A percentile compares a stretch with the other conserved stretches of the same genome.
Evolutionary conservation across 2,797 vertebrate genomes (phyloP).

Genomic region (Catamblyrhynchus diadema): DNA sequence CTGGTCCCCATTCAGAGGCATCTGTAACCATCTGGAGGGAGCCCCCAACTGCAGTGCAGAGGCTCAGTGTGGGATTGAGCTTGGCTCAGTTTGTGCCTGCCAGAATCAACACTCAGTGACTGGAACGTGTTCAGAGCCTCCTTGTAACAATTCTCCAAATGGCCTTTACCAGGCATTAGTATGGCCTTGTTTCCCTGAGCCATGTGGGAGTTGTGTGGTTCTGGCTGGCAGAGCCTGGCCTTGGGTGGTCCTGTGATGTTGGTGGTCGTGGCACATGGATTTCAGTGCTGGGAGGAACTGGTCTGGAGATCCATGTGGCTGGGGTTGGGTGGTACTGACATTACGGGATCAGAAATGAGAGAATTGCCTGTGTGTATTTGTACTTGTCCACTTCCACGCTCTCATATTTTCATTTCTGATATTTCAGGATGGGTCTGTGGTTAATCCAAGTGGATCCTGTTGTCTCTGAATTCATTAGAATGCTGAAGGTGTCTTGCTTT

Average conservation of each 20-base stretch:
- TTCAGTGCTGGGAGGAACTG: background rate
- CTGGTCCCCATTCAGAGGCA: conserved; percentile 51
- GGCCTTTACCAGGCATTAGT: background rate
- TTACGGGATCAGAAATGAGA: background rate
- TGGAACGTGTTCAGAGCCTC: conserved; percentile 45
- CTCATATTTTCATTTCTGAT: background rate
- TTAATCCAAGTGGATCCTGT: background rate
- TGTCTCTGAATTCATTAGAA: background rate
- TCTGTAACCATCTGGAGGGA: conserved; percentile 65
- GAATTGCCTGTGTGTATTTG: background rate
- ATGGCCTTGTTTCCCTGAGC: background rate
- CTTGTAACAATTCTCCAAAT: conserved; percentile 36
- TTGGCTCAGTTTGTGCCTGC: conserved; percentile 5
- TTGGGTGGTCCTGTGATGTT: background rate
- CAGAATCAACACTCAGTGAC: conserved; percentile 62
- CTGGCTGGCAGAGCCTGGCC: conserved; percentile 5
- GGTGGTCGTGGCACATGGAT: background rate
- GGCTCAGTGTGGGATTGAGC: conserved; percentile 25
- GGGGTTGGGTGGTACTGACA: background rate
- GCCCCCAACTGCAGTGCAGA: background rate
- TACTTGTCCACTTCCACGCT: background rate
- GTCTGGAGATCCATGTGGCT: background rate
- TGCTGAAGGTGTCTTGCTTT: background rate
- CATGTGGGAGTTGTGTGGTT: background rate
- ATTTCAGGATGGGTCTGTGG: background rate